A percentile compares a stretch with the other conserved stretches of the same genome.
Conservation (phyloP, 2,797 vertebrate species). For the Yasuhikotakia modesta region DNA sequence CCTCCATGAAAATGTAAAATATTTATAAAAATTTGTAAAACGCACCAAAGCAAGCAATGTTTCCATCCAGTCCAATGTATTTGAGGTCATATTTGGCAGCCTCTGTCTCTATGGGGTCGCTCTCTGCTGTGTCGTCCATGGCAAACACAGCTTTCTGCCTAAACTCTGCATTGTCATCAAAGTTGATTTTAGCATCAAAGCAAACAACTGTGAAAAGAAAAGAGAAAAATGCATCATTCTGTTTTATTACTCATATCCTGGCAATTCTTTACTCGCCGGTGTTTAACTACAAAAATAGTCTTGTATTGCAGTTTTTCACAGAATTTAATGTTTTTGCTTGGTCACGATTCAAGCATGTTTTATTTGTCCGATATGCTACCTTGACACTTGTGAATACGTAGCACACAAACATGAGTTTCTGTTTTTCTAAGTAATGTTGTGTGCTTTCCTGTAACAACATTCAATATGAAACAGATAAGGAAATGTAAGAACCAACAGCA, state of each 20-base stretch:
- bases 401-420: not conserved
- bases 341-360: not conserved
- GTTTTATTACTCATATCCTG: not conserved
- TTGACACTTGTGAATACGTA: not conserved
- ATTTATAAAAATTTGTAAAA: not conserved
- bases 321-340: conserved; percentile 1
- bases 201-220: conserved; percentile 85
- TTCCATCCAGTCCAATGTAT: conserved; percentile 96
- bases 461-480: not conserved
- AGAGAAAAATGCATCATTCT: not conserved
- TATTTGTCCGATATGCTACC: not conserved
- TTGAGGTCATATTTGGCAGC: conserved; percentile 96
- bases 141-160: conserved; percentile 96
- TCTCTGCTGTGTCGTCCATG: conserved; percentile 94
- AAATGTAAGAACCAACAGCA: not conserved
- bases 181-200: conserved; percentile 99
- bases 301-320: not conserved
- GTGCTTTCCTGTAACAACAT: not conserved
- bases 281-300: not conserved
- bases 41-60: conserved; percentile 98
- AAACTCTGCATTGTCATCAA: conserved; percentile 98
- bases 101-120: conserved; percentile 91
- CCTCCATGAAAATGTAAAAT: too few species aligned
- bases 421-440: not conserved
- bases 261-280: not conserved